Base-by-base conservation (phyloP, 2,888 invertebrate species). In the Chrysolina oricalcia region DNA sequence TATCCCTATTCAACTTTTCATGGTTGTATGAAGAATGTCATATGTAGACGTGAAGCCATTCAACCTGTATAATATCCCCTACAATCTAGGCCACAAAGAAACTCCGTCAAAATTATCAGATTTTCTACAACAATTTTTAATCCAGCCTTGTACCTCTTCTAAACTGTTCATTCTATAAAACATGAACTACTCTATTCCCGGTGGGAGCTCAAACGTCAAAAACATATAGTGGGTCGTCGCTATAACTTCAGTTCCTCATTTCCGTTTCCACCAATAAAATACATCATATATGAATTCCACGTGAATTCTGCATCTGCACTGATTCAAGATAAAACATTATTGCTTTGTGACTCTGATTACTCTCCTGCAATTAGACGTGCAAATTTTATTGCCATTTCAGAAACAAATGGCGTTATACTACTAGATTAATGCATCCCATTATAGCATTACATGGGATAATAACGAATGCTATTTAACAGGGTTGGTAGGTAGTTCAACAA, bases 241-340 rank as follows among this genome's bases (percentile, higher is more conserved):
- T 11, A 17, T 53, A 53, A 53, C 17, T 53, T 17, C 4, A 13
- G 10, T 53, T 21, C 21, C 21, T n/a, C 50, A 50, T 35, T 50
- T 50, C n/a, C 27, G 17, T 67, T 50, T 35, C 19, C 46, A 17
- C 27, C 35, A 50, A 50, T 50, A 27, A 40, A 21, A 50, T 27
- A 50, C n/a, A 67, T 15, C 23, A 48, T 35, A 50, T 50, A 21
- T 43, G 40, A 63, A 5, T 15, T 35, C 17, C 40, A 40, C 17
- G 48, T 67, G 50, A 23, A 50, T 3, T 67, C 67, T 67, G 50
- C 48, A 67, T 48, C n/a, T 67, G 27, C 48, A 50, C 48, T 13
- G 35, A 67, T 67, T 67, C 35, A 9, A 67, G 67, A 67, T 67
- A 50, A 67, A 67, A 67, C 67, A 48, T 21, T 50, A 50, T 67